These are phyloP conservation scores for Ammospiza nelsoni DNA, from an alignment of 2,113 vertebrate genomes.

Conservation along the genomic window DNA sequence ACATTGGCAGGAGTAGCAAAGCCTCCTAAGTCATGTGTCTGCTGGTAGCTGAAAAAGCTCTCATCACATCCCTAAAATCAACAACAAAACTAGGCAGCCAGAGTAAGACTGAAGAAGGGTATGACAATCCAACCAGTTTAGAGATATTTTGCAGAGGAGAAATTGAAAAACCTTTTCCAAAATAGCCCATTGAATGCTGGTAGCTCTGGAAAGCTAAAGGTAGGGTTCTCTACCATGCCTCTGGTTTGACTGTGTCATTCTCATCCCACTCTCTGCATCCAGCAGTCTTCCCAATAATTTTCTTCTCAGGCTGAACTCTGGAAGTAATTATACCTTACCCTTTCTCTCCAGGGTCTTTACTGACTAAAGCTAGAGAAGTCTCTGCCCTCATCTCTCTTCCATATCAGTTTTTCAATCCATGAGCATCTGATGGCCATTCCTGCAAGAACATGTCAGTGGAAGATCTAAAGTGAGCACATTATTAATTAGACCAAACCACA, in stretches of 20 bases:
- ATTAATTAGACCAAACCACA: neutral
- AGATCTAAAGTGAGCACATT: neutral
- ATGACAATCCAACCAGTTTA: neutral
- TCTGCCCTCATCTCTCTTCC: neutral
- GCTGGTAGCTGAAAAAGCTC: neutral
- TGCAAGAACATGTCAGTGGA: neutral
- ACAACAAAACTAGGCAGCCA: neutral
- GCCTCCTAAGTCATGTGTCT: neutral
- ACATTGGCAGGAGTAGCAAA: neutral
- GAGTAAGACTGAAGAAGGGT: neutral
- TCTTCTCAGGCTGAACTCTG: neutral
- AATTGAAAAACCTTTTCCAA: neutral
- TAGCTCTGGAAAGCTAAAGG: neutral
- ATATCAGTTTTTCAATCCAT: neutral
- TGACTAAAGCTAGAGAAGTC: neutral
- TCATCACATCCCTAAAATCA: neutral
- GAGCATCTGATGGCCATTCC: neutral
- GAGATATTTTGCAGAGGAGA: neutral
- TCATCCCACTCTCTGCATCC: neutral
- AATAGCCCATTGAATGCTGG: neutral
- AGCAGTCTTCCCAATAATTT: neutral
- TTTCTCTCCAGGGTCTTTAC: neutral
- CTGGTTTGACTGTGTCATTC: neutral
- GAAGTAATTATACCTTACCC: neutral
- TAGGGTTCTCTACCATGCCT: neutral